Evolutionary conservation across 2,113 vertebrate genomes (phyloP).

Genomic region (Leptobrachium leishanense): DNA sequence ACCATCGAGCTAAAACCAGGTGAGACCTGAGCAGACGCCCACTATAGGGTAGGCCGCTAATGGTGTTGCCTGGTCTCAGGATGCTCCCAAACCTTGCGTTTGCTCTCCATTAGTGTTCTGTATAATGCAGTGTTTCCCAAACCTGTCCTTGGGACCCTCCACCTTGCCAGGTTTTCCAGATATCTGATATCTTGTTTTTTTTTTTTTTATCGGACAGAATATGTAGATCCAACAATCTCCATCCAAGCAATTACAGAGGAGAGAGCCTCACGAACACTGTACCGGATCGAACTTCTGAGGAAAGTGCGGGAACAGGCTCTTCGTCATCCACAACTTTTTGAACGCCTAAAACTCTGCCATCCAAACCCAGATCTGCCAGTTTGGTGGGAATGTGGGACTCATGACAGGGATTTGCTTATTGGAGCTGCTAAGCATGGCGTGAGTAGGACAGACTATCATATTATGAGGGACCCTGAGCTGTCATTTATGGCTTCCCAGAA

Average conservation of each 20-base stretch:
- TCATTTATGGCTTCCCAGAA: conserved; percentile 91
- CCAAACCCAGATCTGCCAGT: conserved; percentile 88
- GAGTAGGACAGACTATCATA: conserved; percentile 97
- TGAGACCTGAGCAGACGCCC: too few relatives aligned
- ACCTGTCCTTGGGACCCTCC: too few relatives aligned
- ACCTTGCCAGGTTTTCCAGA: too few relatives aligned
- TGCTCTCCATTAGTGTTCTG: too few relatives aligned
- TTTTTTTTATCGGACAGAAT: conserved; percentile 65
- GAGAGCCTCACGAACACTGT: conserved; percentile 91
- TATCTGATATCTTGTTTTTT: background rate
- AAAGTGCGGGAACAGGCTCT: conserved; percentile 95
- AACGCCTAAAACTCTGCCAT: conserved; percentile 88
- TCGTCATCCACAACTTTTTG: conserved; percentile 82
- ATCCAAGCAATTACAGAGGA: conserved; percentile 98
- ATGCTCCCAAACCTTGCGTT: too few relatives aligned
- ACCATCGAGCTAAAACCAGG: too few relatives aligned
- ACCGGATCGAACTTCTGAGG: conserved; percentile 93
- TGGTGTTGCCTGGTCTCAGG: too few relatives aligned
- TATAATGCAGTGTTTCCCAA: too few relatives aligned
- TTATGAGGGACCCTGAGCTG: conserved; percentile 94
- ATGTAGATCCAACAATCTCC: conserved; percentile 83
- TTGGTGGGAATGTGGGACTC: conserved; percentile 92
- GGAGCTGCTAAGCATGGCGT: conserved; percentile 96
- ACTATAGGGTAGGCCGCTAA: too few relatives aligned
- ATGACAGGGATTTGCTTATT: conserved; percentile 91